Conservation (phyloP, 2,888 invertebrate genomes). For the Apamea anceps region DNA sequence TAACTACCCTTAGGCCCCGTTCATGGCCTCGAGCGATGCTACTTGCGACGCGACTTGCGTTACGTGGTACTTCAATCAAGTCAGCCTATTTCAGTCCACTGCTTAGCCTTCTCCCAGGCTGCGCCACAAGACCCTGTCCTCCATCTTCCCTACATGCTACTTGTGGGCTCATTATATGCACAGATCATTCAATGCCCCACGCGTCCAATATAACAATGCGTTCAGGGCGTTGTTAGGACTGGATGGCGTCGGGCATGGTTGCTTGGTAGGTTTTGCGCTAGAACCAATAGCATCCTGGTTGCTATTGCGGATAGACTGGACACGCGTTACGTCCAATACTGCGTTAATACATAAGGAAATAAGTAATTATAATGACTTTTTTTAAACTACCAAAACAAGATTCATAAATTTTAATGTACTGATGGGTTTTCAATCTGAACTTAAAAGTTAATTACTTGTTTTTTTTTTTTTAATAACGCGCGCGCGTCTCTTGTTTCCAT, state of each 20-base stretch:
- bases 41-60: neutral
- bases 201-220: neutral
- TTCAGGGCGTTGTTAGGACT: neutral
- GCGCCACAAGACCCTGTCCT: too few relatives aligned
- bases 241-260: neutral
- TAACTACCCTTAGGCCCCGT: conserved; percentile 19
- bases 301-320: neutral
- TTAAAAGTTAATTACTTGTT: neutral
- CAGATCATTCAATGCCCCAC: neutral
- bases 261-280: neutral
- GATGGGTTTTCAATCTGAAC: neutral
- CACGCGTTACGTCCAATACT: neutral
- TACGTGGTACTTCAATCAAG: neutral
- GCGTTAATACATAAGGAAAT: too few relatives aligned
- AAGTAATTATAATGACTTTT: neutral
- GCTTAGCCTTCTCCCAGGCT: too few relatives aligned
- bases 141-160: neutral
- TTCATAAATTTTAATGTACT: neutral
- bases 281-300: neutral
- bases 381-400: too few relatives aligned
- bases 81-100: too few relatives aligned
- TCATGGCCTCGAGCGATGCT: neutral
- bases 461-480: too few relatives aligned
- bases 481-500: neutral
- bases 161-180: neutral